phyloP scores from a whole-genome alignment of 1,140 invertebrate species.

The Megalopta genalis region DNA sequence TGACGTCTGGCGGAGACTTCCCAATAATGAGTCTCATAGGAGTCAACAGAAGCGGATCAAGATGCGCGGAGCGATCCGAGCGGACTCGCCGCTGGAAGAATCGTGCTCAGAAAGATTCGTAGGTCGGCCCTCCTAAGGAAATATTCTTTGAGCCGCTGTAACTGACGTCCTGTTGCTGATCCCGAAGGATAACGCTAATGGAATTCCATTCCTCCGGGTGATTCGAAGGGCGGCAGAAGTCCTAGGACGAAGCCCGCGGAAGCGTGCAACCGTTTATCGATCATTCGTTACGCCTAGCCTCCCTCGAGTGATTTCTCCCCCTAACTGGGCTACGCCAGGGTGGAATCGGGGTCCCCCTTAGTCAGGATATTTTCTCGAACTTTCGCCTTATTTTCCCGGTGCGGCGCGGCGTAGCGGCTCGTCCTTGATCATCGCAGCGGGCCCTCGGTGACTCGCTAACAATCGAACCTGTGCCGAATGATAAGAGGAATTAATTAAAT shows the following conservation, averaged over 20 bases:
- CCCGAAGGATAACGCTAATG: constrained; percentile 48
- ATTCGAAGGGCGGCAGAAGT: neutral
- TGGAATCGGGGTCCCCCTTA: constrained; percentile 16
- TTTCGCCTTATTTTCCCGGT: constrained; percentile 19
- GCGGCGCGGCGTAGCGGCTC: neutral
- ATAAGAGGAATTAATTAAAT: constrained; percentile 46
- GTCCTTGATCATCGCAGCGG: neutral
- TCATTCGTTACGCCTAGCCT: constrained; percentile 31
- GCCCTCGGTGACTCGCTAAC: constrained; percentile 6
- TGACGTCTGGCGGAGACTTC: neutral
- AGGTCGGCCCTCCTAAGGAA: constrained; percentile 27
- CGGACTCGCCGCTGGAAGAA: neutral
- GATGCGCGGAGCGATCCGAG: neutral
- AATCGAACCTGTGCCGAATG: constrained; percentile 11
- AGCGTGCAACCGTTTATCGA: constrained; percentile 47
- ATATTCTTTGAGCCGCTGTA: constrained; percentile 53
- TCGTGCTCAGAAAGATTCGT: neutral
- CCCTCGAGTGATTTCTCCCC: constrained; percentile 43
- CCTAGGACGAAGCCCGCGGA: constrained; percentile 3
- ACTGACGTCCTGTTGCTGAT: constrained; percentile 41
- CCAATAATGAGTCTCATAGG: neutral
- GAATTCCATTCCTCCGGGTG: constrained; percentile 44
- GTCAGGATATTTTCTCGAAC: constrained; percentile 31
- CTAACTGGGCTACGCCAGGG: neutral
- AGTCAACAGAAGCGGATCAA: neutral